These are phyloP conservation scores for Diachasma alloeum DNA, from an alignment of 1,140 invertebrate species.

Conservation along the genomic window DNA sequence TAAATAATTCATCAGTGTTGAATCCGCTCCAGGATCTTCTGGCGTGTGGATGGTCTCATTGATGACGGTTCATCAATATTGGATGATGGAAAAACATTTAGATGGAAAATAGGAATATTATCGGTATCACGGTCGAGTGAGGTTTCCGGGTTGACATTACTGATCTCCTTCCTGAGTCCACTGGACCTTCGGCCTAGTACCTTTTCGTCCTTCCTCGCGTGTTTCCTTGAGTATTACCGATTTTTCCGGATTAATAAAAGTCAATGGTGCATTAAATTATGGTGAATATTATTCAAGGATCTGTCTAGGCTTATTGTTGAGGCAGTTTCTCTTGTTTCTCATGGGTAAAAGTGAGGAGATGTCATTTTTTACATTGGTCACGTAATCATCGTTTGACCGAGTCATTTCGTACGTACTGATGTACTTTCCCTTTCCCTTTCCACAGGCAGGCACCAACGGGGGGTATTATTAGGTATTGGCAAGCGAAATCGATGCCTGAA, in stretches of 20 bases:
- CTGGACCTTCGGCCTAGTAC: background rate
- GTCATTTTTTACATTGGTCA: conserved; percentile 4
- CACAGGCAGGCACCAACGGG: background rate
- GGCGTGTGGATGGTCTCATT: no score
- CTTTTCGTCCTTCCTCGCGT: background rate
- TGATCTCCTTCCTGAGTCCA: background rate
- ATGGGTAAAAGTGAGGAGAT: background rate
- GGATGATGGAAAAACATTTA: no score
- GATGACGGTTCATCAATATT: no score
- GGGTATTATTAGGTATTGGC: background rate
- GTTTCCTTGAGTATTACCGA: background rate
- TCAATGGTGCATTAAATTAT: background rate
- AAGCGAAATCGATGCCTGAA: background rate
- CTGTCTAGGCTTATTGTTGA: background rate
- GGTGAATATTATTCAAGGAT: background rate
- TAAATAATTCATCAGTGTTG: no score
- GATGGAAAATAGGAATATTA: background rate
- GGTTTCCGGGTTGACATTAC: background rate
- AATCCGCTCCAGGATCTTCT: no score
- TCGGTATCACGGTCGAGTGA: background rate
- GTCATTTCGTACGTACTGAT: conserved; percentile 9
- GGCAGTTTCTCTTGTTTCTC: background rate
- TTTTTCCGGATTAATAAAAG: background rate
- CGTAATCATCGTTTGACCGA: conserved; percentile 9
- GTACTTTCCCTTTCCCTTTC: conserved; percentile 6